Conservation (phyloP, 2,797 vertebrate species). For the Tolypeutes matacus region DNA sequence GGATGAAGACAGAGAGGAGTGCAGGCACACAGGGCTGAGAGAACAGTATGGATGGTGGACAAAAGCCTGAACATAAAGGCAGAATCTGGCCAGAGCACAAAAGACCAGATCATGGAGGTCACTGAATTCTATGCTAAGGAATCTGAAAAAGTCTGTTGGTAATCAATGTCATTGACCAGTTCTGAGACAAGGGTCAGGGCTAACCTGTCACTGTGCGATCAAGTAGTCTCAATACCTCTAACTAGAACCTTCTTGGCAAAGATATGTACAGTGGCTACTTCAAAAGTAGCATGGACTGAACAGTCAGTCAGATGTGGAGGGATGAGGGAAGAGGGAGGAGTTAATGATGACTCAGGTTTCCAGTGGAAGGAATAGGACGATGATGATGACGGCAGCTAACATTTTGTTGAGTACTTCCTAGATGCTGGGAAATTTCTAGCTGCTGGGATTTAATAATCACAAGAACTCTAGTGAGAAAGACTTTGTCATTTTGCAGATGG, state of each 20-base stretch:
- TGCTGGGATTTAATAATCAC: background rate
- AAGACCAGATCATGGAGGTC: background rate
- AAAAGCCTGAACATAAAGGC: background rate
- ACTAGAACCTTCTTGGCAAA: conserved; percentile 14
- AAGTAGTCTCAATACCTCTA: background rate
- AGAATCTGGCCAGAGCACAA: background rate
- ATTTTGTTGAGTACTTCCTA: background rate
- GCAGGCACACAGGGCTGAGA: background rate
- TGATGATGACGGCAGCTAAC: background rate
- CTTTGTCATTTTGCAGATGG: background rate
- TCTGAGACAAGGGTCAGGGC: background rate
- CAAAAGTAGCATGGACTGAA: background rate
- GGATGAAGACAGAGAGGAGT: fast-evolving
- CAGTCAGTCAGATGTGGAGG: background rate
- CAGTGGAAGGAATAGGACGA: background rate
- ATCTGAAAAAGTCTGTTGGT: background rate
- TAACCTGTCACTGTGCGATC: background rate
- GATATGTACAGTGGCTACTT: background rate
- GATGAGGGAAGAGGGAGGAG: background rate
- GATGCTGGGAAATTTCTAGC: background rate
- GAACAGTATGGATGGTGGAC: background rate
- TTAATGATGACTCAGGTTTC: background rate
- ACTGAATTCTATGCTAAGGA: background rate
- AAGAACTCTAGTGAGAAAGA: background rate
- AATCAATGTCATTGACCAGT: background rate